Conservation (phyloP, 2,797 vertebrate species). For the Typhlichthys subterraneus region DNA sequence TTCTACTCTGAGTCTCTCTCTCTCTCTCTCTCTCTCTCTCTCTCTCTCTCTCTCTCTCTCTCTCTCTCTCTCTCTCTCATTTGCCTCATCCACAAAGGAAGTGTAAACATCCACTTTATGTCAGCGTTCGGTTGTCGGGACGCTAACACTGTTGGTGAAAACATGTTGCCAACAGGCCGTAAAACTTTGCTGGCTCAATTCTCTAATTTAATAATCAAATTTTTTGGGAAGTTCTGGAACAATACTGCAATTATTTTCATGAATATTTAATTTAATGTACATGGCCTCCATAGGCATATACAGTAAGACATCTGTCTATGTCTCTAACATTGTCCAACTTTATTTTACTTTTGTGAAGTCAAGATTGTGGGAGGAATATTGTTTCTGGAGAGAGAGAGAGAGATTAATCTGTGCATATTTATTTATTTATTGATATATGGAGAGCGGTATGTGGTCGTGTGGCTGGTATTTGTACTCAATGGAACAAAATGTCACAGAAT, state of each 20-base stretch:
- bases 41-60: neutral
- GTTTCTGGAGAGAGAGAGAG: too few species aligned
- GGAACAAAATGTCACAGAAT: constrained; percentile 17
- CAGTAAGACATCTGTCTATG: too few species aligned
- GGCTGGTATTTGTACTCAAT: neutral
- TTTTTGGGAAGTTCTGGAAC: too few species aligned
- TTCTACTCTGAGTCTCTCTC: too few species aligned
- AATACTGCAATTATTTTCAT: too few species aligned
- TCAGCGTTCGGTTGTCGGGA: neutral
- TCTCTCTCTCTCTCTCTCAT: neutral
- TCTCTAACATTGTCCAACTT: too few species aligned
- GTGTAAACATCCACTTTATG: neutral
- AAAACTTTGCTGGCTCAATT: neutral
- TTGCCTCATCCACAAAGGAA: neutral
- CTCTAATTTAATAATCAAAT: too few species aligned
- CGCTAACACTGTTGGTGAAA: neutral
- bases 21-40: too few species aligned
- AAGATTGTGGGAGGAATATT: neutral
- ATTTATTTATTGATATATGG: neutral
- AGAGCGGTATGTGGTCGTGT: constrained; percentile 7
- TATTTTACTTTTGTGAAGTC: too few species aligned
- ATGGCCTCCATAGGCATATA: too few species aligned
- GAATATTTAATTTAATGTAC: too few species aligned
- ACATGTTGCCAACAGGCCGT: neutral
- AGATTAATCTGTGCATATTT: neutral